Conservation (phyloP, 2,888 invertebrate species). For the Leucoma salicis region DNA sequence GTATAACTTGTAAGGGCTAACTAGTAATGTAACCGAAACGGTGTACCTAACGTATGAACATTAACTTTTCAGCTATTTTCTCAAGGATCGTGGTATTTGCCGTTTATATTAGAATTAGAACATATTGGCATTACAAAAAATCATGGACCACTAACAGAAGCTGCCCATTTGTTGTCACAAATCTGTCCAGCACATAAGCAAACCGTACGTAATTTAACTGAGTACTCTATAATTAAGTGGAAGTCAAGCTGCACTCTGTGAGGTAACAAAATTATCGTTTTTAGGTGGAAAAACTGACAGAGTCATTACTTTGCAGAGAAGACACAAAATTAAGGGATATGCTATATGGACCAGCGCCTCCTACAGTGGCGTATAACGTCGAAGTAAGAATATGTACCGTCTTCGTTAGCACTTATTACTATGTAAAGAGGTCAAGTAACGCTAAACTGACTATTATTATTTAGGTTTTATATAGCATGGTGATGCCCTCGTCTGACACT, state of each 20-base stretch:
- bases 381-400: conserved; percentile 57
- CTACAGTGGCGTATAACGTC: conserved; percentile 75
- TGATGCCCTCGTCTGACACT: conserved; percentile 95
- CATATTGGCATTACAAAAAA: conserved; percentile 93
- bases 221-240: not conserved
- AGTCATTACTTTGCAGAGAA: conserved; percentile 68
- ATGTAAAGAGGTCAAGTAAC: no score
- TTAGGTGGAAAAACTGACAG: conserved; percentile 70
- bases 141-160: conserved; percentile 91
- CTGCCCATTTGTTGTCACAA: conserved; percentile 89
- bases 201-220: conserved; percentile 67
- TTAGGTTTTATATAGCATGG: conserved; percentile 91
- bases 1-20: conserved; percentile 40
- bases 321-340: conserved; percentile 69
- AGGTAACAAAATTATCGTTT: conserved; percentile 16
- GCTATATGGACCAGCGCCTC: conserved; percentile 73
- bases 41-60: no score
- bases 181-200: conserved; percentile 89
- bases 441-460: conserved; percentile 15
- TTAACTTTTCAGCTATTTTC: conserved; percentile 87
- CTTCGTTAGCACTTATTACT: no score
- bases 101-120: conserved; percentile 92
- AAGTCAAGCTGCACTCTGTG: no score
- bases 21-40: no score
- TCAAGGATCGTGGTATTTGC: conserved; percentile 88